Evolutionary conservation across 2,113 vertebrate genomes (phyloP), one percentile per base, ranked within the genome.

Genomic region (Vulpes vulpes): DNA sequence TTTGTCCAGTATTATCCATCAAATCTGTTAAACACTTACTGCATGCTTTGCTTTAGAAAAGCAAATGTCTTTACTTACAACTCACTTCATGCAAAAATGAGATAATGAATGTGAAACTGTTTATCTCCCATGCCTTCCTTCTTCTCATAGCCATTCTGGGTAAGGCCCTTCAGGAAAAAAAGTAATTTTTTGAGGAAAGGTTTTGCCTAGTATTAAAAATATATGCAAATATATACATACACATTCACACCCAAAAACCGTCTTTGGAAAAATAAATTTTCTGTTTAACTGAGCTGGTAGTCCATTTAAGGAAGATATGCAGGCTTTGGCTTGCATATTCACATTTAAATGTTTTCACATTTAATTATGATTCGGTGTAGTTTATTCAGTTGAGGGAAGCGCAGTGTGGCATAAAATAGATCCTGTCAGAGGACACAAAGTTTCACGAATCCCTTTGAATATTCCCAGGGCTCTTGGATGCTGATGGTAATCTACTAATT

Each of bases 131-230:
- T 9, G n/a, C 6, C 0, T 11, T 17, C 2, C 7, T 17, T 59
- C 69, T 89, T 23, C 65, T 86, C 4, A 79, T 15, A 62, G 62
- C 57, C 32, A 32, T 27, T 53, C 7, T 23, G 15, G 62, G n/a
- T 22, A 80, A 92, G 8, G 4, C 2, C 3, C 14, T 74, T 82
- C 20, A 69, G 43, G 78, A 91, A 81, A 60, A 60, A 76, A 91
- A 93, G 60, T 10, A 79, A 43, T 43, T 49, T 38, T 89, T 81
- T 92, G 43, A 74, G 25, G 55, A 93, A 84, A 62, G 27, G 7
- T 69, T 93, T 91, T 81, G 30, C 17, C 3, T 84, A 30, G 65
- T 83, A 91, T 94, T 81, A 92, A 95, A 96, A 97, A 90, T 49
- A 19, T 67, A 49, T 73, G 59, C 95, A 81, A 82, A 95, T 93